phyloP scores from a whole-genome alignment of 2,888 invertebrate genomes.

The Acheta domesticus region DNA sequence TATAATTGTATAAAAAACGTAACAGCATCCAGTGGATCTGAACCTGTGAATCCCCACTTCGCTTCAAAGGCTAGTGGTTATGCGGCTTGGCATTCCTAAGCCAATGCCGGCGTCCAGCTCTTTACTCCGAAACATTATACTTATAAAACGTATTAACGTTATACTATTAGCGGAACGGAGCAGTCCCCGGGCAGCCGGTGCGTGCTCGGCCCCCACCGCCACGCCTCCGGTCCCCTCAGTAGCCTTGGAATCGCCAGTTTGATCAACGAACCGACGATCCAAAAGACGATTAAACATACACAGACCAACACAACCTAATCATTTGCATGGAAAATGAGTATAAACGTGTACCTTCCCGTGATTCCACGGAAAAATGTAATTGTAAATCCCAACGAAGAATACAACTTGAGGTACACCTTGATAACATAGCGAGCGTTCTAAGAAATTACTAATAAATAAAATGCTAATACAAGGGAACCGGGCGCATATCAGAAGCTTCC shows the following conservation, averaged over 20 bases:
- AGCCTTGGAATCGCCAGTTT: neutral
- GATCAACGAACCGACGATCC: neutral
- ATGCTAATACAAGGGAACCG: conserved; percentile 8
- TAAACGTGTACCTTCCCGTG: neutral
- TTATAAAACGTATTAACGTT: no score
- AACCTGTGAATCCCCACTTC: no score
- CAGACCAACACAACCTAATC: neutral
- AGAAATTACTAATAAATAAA: neutral
- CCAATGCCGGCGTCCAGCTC: no score
- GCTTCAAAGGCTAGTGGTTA: no score
- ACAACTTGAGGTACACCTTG: conserved; percentile 8
- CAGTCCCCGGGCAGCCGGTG: no score
- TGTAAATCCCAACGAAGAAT: conserved; percentile 18
- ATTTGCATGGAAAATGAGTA: conserved; percentile 18
- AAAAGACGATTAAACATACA: neutral
- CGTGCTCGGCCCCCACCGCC: neutral
- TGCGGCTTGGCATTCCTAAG: no score
- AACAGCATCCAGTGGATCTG: no score
- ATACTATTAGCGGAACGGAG: no score
- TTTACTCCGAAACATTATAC: no score
- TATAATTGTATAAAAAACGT: no score
- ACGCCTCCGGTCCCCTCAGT: neutral
- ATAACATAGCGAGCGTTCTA: neutral
- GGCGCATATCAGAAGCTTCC: neutral
- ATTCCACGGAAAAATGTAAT: neutral